Percentiles rank a stretch among this genome's conserved stretches.
These are phyloP conservation scores for Rhabdomys pumilio DNA, from an alignment of 2,797 vertebrate species.

Conservation along the genomic window DNA sequence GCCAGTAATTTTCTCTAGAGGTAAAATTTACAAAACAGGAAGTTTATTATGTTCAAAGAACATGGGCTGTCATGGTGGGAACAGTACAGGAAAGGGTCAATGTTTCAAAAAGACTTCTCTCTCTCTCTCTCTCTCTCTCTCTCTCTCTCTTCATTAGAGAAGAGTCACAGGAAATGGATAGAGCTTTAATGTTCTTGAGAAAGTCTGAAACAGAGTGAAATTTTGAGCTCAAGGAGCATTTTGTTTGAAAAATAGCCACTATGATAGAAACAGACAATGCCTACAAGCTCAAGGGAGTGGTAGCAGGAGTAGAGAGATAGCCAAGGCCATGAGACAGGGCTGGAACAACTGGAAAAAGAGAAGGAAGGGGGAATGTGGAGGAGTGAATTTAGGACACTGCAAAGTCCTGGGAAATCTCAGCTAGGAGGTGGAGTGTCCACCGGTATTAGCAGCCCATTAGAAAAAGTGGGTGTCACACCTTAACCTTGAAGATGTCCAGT, in stretches of 20 bases:
- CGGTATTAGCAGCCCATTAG: rapidly evolving
- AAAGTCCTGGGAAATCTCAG: not conserved
- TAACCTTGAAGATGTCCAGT: rapidly evolving
- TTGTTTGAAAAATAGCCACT: not conserved
- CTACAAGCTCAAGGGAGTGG: not conserved
- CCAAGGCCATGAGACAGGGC: not conserved
- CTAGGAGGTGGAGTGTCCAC: not conserved
- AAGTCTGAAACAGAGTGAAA: not conserved
- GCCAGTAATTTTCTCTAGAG: not conserved
- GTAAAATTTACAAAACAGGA: slow-evolving; percentile 32
- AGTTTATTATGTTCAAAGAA: slow-evolving; percentile 1
- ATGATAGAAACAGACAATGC: not conserved
- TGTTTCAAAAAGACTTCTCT: not conserved
- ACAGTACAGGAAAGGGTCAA: not conserved
- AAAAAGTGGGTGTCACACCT: not conserved
- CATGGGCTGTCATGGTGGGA: not conserved
- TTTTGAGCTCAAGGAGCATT: not conserved
- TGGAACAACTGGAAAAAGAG: not conserved
- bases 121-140: too few species aligned
- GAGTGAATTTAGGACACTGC: not conserved
- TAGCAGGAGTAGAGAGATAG: not conserved
- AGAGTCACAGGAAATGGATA: not conserved
- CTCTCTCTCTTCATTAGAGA: not conserved
- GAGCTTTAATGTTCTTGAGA: not conserved
- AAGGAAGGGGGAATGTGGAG: not conserved